Percentiles rank a stretch among this genome's conserved stretches.
These are phyloP conservation scores for Lochmaea capreae DNA, from an alignment of 2,888 invertebrate species.

Conservation along the genomic window DNA sequence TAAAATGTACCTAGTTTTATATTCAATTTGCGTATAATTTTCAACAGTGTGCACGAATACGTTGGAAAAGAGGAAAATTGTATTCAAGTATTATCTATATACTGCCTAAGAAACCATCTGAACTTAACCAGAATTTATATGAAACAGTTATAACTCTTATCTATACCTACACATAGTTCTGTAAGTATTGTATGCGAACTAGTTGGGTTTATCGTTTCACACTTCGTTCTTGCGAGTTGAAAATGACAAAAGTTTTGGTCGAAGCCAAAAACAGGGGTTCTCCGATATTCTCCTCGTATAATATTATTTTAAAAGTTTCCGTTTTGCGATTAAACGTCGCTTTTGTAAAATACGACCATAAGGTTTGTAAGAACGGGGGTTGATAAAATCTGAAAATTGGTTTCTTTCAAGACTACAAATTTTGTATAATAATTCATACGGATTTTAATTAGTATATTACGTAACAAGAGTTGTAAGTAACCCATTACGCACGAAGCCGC, in stretches of 20 bases:
- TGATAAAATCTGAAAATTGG: background rate
- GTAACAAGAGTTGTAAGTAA: too few relatives aligned
- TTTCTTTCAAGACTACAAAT: background rate
- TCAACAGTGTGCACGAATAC: background rate
- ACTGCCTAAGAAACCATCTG: background rate
- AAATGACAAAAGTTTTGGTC: constrained; percentile 62
- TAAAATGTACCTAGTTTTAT: background rate
- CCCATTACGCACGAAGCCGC: too few relatives aligned
- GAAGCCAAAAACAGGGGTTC: constrained; percentile 38
- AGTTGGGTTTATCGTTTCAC: constrained; percentile 63
- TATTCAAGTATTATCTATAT: constrained; percentile 7
- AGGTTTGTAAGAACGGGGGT: background rate
- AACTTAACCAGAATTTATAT: constrained; percentile 31
- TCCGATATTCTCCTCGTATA: constrained; percentile 31
- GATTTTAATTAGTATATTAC: too few relatives aligned
- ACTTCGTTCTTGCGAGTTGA: constrained; percentile 62
- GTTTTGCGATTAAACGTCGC: constrained; percentile 31
- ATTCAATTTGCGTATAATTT: background rate
- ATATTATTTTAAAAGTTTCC: constrained; percentile 44
- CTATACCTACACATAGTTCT: constrained; percentile 39
- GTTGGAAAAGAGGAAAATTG: background rate
- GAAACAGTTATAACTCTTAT: constrained; percentile 42
- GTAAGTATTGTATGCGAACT: constrained; percentile 50
- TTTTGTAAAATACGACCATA: constrained; percentile 1
- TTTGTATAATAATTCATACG: too few relatives aligned